Evolutionary conservation across 1,140 invertebrate species (phyloP).

Genomic region (Aradophagus sp.): DNA sequence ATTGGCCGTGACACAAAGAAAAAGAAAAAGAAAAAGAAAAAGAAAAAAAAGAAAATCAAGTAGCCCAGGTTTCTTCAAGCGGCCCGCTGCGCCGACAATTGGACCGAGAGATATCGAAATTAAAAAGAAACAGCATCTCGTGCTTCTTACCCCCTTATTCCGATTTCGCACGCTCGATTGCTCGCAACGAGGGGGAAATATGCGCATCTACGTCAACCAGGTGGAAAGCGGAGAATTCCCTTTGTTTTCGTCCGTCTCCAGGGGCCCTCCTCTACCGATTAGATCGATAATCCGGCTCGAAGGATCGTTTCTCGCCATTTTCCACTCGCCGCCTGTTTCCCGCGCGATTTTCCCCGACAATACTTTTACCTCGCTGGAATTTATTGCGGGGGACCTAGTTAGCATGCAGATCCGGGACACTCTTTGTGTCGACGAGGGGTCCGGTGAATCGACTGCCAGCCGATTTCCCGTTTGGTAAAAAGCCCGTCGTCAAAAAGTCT

Average conservation of each 20-base stretch:
- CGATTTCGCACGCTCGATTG: slow-evolving; percentile 21
- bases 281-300: slow-evolving; percentile 7
- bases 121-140: slow-evolving; percentile 38
- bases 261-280: not conserved
- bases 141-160: slow-evolving; percentile 37
- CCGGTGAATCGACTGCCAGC: slow-evolving; percentile 8
- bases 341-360: not conserved
- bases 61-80: too few species aligned
- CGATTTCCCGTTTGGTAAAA: slow-evolving; percentile 16
- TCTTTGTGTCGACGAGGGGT: slow-evolving; percentile 1
- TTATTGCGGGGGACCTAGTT: slow-evolving; percentile 12
- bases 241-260: slow-evolving; percentile 13
- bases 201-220: slow-evolving; percentile 32
- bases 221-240: slow-evolving; percentile 25
- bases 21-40: slow-evolving; percentile 15
- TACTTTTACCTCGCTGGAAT: slow-evolving; percentile 15
- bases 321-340: not conserved
- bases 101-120: slow-evolving; percentile 48
- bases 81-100: slow-evolving; percentile 38
- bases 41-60: too few species aligned
- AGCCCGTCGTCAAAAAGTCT: slow-evolving; percentile 1
- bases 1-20: not conserved
- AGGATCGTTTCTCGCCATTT: not conserved
- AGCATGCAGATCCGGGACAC: slow-evolving; percentile 5
- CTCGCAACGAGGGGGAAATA: slow-evolving; percentile 30